Evolutionary conservation across 2,113 vertebrate genomes (phyloP), one percentile per base, ranked within the genome.

Genomic region (Gavia stellata): DNA sequence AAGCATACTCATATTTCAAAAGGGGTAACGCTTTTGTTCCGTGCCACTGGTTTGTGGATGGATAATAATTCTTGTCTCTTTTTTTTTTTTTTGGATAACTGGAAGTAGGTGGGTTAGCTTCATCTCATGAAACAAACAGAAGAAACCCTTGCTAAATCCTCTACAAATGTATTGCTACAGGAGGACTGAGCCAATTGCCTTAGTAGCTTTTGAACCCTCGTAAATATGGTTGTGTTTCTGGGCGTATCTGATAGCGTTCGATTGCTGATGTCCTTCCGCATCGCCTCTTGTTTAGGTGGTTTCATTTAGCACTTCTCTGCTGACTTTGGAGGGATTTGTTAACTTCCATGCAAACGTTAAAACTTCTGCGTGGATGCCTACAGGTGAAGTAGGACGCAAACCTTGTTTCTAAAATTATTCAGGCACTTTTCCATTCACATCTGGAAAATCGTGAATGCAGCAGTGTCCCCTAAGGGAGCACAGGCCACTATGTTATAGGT

Each of bases 231-330:
- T 31, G 40, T 47, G 38, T 73, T 78, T 65, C 36, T 58, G 44
- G 50, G 36, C 0, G 1, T 52, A 14, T 13, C 34, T 12, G 21
- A 6, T 40, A 14, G 28, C 2, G 13, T 53, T 68, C 1, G 3
- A 20, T 40, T n/a, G 47, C 24, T 33, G 36, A 52, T 36, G 38
- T 58, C 58, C 38, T 65, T 58, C 81, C 12, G 24, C 31, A 12
- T 1, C 23, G 38, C 25, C 40, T 81, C 31, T 7, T 9, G 14
- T 42, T 53, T 25, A 7, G 7, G 21, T 68, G 61, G n/a, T 16
- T 86, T 58, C 45, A 11, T 31, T 25, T 28, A 47, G 40, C 34
- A 10, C 40, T 42, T 62, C 23, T 55, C 31, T 68, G 55, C 49
- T 82, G 62, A 20, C 66, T 44, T 33, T 24, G 6, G 42, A 34